phyloP scores from a whole-genome alignment of 2,888 invertebrate genomes.

The Eristalis arbustorum region DNA sequence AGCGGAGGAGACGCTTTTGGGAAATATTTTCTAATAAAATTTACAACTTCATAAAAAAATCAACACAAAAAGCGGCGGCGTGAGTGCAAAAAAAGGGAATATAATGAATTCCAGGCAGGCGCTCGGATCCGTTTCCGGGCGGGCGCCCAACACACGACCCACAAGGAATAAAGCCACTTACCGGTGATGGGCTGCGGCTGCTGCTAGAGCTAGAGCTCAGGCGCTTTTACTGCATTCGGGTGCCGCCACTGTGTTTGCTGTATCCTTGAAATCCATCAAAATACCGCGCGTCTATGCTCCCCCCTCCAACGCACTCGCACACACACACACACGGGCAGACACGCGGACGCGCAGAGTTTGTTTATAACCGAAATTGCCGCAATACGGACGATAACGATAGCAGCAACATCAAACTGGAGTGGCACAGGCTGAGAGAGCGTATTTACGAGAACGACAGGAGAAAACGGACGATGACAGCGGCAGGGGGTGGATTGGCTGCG shows the following conservation, averaged over 20 bases:
- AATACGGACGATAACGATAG: conserved; percentile 57
- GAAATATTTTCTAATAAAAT: conserved; percentile 39
- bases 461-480: conserved; percentile 34
- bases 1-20: background rate
- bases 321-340: no score
- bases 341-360: conserved; percentile 40
- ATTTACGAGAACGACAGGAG: background rate
- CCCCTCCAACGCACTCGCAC: background rate
- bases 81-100: background rate
- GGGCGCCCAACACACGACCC: background rate
- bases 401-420: conserved; percentile 51
- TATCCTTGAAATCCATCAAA: conserved; percentile 65
- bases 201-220: conserved; percentile 15
- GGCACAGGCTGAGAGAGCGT: background rate
- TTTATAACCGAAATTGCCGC: conserved; percentile 68
- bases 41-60: conserved; percentile 41
- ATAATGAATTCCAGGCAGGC: conserved; percentile 45
- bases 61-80: conserved; percentile 5
- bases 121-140: background rate
- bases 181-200: conserved; percentile 39
- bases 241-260: conserved; percentile 33
- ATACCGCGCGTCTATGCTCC: background rate
- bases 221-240: conserved; percentile 57
- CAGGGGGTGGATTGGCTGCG: conserved; percentile 24
- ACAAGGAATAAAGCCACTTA: conserved; percentile 50